Base-by-base conservation (phyloP, 2,888 invertebrate genomes). In the Uropetala carovei region DNA sequence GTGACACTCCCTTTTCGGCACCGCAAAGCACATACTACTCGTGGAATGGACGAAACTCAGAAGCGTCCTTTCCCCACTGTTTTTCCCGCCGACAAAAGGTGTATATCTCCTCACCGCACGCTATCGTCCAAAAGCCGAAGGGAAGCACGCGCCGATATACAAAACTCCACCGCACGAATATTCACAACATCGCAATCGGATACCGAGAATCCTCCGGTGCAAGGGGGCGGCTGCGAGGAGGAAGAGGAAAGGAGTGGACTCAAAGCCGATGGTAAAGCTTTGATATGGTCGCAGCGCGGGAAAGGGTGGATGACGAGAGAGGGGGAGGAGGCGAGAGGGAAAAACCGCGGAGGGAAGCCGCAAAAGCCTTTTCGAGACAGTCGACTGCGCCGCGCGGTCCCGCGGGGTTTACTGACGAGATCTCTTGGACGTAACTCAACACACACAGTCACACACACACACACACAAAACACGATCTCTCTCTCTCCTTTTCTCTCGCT, bases 401-500 rank as follows among this genome's bases (percentile, higher is more conserved):
- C 89, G 89, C 89, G 89, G 89, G 89, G 89, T 68, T 68, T 89
- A 89, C 89, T 89, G 89, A 89, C 89, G 64, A 58, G 43, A 14
- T 89, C 89, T 89, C 89, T n/a, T 89, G 89, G 64, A 89, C 89
- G 89, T 89, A 89, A 89, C 89, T 89, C 89, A 89, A 43, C n/a
- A 43, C 89, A 68, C 43, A 43, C 89, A 89, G 64, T 64, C 86
- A 57, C 22, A n/a, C 85, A 27, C 85, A 58, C 58, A 27, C 18
- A 89, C 89, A 89, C 89, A 89, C 89, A 89, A 89, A 89, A 89
- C 89, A 89, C 60, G 89, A 89, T 89, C 89, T 89, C 68, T 68
- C 89, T 43, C 64, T 89, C 30, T 89, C 89, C 10, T 18, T 68
- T 64, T 64, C 64, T 18, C n/a, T 13, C 86, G 22, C 86, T 27